Evolutionary conservation across 2,888 invertebrate genomes (phyloP).

Genomic region (Diaprepes abbreviatus): DNA sequence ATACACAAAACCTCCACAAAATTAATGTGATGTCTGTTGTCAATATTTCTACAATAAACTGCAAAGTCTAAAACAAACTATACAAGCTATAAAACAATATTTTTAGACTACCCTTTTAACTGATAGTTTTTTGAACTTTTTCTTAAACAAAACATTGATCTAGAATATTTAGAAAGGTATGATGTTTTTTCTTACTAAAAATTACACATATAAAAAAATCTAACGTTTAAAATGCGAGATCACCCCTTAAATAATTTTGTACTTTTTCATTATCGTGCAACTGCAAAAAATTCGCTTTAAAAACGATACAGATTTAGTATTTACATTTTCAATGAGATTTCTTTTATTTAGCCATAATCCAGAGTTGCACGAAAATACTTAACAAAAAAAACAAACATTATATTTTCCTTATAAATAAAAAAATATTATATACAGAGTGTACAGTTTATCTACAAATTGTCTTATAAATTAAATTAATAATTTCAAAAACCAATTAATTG

Average conservation of each 20-base stretch:
- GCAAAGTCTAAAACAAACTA: conserved; percentile 40
- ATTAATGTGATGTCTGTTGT: conserved; percentile 56
- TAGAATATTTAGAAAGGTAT: conserved; percentile 15
- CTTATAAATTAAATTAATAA: conserved; percentile 30
- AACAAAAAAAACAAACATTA: conserved; percentile 39
- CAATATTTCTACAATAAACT: conserved; percentile 36
- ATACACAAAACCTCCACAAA: conserved; percentile 58
- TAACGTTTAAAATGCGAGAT: conserved; percentile 64
- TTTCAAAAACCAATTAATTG: conserved; percentile 27
- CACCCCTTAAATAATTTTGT: conserved; percentile 67
- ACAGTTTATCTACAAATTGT: conserved; percentile 50
- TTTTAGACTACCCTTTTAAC: conserved; percentile 27
- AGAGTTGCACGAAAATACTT: conserved; percentile 46
- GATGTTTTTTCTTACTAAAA: conserved; percentile 26
- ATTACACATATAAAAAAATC: conserved; percentile 42
- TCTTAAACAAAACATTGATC: conserved; percentile 28
- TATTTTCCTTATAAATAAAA: conserved; percentile 51
- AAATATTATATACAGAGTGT: conserved; percentile 57
- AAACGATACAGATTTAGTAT: conserved; percentile 28
- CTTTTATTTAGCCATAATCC: conserved; percentile 13
- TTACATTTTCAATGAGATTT: conserved; percentile 41
- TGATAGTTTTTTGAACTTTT: conserved; percentile 14
- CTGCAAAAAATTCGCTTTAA: conserved; percentile 22
- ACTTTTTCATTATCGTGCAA: conserved; percentile 60
- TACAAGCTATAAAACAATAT: conserved; percentile 44